Conservation (phyloP, 2,113 vertebrate genomes). For the Lepidothrix coronata region DNA sequence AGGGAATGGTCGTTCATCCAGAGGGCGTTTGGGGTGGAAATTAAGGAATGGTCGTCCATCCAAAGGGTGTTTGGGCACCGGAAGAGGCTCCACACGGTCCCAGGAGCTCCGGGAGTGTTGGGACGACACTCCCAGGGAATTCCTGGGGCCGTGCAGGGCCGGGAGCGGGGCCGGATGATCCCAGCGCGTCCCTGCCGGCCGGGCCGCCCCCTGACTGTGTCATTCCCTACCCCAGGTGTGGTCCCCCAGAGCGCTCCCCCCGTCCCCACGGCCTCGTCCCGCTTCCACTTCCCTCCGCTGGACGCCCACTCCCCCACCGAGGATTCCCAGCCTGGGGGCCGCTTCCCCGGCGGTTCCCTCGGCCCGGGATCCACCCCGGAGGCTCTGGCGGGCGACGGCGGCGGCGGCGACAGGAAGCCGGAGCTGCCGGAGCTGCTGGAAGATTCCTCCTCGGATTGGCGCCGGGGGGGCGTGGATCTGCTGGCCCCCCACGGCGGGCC, state of each 20-base stretch:
- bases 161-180: too few species aligned
- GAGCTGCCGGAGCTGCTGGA: constrained; percentile 62
- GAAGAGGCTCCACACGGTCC: too few species aligned
- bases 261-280: constrained; percentile 75
- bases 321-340: constrained; percentile 22
- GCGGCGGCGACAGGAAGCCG: not conserved
- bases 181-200: too few species aligned
- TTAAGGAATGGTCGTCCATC: too few species aligned
- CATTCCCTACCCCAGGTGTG: constrained; percentile 32
- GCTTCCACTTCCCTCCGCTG: constrained; percentile 75
- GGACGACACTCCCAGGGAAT: too few species aligned
- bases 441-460: constrained; percentile 67
- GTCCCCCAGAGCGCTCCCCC: constrained; percentile 81
- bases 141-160: too few species aligned
- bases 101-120: too few species aligned
- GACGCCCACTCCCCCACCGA: constrained; percentile 70
- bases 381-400: not conserved
- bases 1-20: too few species aligned
- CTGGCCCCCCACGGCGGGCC: constrained; percentile 53
- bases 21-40: too few species aligned
- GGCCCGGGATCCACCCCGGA: constrained; percentile 10
- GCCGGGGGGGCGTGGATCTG: constrained; percentile 21
- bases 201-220: not conserved
- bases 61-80: too few species aligned
- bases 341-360: constrained; percentile 38